phyloP scores from a whole-genome alignment of 2,888 invertebrate species.

The Phania funesta region DNA sequence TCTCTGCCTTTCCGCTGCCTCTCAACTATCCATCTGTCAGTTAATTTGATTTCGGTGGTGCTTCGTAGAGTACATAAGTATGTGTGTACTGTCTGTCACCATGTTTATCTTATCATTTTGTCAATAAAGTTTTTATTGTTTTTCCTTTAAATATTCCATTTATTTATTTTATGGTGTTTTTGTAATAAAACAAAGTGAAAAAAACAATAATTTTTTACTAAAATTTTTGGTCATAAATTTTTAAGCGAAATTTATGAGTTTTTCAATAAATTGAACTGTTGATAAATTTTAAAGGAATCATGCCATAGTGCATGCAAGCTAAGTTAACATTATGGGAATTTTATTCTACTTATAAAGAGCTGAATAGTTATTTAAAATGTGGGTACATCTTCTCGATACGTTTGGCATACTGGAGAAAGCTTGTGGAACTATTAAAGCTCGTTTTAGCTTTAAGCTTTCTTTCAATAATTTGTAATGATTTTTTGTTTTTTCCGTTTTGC shows the following conservation, averaged over 20 bases:
- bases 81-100: neutral
- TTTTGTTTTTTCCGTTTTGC: neutral
- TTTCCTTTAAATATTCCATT: neutral
- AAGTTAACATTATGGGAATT: too few species aligned
- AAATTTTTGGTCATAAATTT: too few species aligned
- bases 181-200: constrained; percentile 11
- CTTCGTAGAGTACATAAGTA: neutral
- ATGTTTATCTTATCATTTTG: constrained; percentile 44
- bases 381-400: too few species aligned
- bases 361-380: neutral
- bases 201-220: constrained; percentile 20
- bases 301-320: too few species aligned
- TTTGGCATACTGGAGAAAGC: too few species aligned
- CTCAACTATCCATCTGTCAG: constrained; percentile 9
- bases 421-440: too few species aligned
- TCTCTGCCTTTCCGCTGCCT: neutral
- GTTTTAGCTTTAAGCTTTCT: neutral
- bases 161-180: neutral
- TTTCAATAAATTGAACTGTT: too few species aligned
- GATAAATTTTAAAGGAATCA: too few species aligned
- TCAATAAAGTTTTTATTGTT: constrained; percentile 41
- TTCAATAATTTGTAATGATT: neutral
- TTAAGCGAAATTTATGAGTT: too few species aligned
- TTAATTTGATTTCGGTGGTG: too few species aligned
- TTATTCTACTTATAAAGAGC: too few species aligned